These are phyloP conservation scores for Nautilus pompilius DNA, from an alignment of 1,140 invertebrate species.

Conservation along the genomic window DNA sequence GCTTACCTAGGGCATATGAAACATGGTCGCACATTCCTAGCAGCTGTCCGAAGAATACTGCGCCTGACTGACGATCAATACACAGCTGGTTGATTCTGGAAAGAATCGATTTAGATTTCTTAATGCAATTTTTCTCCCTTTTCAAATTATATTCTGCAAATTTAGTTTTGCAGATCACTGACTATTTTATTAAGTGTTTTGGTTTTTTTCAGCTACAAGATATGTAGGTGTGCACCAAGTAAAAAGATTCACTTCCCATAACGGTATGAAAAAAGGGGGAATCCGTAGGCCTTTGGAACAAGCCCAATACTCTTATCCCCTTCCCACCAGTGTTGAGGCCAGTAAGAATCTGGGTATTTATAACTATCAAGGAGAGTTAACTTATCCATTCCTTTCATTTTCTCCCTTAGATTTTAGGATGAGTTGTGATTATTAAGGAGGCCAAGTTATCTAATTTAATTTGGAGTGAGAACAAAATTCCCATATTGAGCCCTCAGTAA, in stretches of 20 bases:
- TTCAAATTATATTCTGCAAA: conserved; percentile 5
- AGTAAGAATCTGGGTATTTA: too few relatives aligned
- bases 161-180: not conserved
- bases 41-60: conserved; percentile 95
- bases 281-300: too few relatives aligned
- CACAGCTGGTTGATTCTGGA: conserved; percentile 81
- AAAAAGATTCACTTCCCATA: conserved; percentile 95
- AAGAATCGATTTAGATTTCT: not conserved
- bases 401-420: too few relatives aligned
- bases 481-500: too few relatives aligned
- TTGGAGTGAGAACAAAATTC: too few relatives aligned
- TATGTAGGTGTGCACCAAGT: conserved; percentile 95
- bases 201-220: conserved; percentile 84
- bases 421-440: too few relatives aligned
- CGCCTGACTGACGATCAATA: conserved; percentile 80
- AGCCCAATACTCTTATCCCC: too few relatives aligned
- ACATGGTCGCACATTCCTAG: conserved; percentile 98
- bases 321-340: too few relatives aligned
- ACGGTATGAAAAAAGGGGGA: conserved; percentile 87
- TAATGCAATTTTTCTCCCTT: too few relatives aligned
- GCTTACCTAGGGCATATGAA: conserved; percentile 85
- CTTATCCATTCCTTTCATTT: too few relatives aligned
- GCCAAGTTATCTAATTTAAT: too few relatives aligned
- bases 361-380: too few relatives aligned
- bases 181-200: conserved; percentile 59